phyloP scores from a whole-genome alignment of 2,113 vertebrate species.

The Herpetotheres cachinnans region DNA sequence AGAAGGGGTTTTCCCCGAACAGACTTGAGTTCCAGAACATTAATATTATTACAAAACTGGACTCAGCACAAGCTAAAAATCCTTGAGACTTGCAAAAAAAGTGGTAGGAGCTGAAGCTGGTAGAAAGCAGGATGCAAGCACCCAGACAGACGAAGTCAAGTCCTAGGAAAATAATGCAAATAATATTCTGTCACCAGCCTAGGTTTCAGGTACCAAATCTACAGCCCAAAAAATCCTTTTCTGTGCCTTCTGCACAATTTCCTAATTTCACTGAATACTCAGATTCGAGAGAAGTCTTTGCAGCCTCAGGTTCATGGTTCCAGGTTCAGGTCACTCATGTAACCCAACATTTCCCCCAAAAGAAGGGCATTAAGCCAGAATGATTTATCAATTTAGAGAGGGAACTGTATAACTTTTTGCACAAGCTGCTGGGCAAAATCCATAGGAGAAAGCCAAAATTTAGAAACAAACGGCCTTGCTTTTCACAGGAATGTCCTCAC shows the following conservation, averaged over 20 bases:
- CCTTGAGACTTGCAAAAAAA: neutral
- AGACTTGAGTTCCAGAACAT: neutral
- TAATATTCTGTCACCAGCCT: neutral
- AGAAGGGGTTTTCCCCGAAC: neutral
- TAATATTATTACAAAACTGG: neutral
- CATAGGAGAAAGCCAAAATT: neutral
- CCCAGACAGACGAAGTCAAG: neutral
- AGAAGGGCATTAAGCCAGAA: neutral
- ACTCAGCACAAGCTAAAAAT: neutral
- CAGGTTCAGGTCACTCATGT: rapidly evolving
- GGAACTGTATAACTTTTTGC: neutral
- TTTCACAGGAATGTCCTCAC: neutral
- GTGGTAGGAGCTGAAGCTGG: neutral
- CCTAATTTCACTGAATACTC: neutral
- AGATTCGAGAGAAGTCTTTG: neutral
- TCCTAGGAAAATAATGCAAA: neutral
- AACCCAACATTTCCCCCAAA: neutral
- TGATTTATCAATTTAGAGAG: neutral
- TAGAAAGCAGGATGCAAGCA: neutral
- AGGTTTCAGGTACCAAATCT: neutral
- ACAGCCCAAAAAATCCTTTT: neutral
- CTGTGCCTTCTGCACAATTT: neutral
- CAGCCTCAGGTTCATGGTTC: neutral
- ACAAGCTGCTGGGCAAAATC: neutral
- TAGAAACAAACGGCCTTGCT: neutral